Conservation (phyloP, 1,140 invertebrate genomes). For the Pseudomyrmex dendroicus region DNA sequence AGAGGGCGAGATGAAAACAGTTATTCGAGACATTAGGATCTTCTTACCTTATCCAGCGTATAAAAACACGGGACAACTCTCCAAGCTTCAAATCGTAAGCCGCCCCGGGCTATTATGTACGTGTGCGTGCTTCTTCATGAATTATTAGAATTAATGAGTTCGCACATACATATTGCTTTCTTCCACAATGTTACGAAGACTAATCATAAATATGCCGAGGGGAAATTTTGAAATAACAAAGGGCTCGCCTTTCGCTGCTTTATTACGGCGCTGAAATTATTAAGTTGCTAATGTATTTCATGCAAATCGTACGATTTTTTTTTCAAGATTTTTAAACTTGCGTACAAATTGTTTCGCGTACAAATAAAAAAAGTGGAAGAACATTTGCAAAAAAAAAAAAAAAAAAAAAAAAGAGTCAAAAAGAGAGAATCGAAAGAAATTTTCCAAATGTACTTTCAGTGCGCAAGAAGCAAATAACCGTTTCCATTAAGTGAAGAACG, state of each 20-base stretch:
- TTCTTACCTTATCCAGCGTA: slow-evolving; percentile 67
- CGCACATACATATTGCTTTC: slow-evolving; percentile 79
- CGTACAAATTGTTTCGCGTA: background rate
- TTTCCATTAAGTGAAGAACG: slow-evolving; percentile 27
- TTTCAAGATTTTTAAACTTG: background rate
- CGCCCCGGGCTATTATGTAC: slow-evolving; percentile 75
- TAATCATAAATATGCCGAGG: slow-evolving; percentile 21
- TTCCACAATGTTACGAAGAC: slow-evolving; percentile 37
- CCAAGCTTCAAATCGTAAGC: slow-evolving; percentile 69
- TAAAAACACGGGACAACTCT: slow-evolving; percentile 75
- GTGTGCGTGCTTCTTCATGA: slow-evolving; percentile 84
- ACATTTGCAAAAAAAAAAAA: no score
- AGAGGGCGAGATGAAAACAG: background rate
- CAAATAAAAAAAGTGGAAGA: background rate
- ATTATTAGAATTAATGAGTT: slow-evolving; percentile 85
- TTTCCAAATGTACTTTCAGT: background rate
- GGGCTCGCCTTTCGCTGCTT: background rate
- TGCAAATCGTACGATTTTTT: background rate
- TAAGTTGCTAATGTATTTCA: slow-evolving; percentile 4
- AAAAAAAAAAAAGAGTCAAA: no score
- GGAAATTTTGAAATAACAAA: slow-evolving; percentile 42
- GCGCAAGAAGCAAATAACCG: slow-evolving; percentile 20
- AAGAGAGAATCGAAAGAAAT: background rate
- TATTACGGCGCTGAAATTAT: slow-evolving; percentile 14
- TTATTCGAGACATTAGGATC: background rate